These are phyloP conservation scores for Idaea biselata DNA, from an alignment of 2,888 invertebrate species.

Conservation along the genomic window DNA sequence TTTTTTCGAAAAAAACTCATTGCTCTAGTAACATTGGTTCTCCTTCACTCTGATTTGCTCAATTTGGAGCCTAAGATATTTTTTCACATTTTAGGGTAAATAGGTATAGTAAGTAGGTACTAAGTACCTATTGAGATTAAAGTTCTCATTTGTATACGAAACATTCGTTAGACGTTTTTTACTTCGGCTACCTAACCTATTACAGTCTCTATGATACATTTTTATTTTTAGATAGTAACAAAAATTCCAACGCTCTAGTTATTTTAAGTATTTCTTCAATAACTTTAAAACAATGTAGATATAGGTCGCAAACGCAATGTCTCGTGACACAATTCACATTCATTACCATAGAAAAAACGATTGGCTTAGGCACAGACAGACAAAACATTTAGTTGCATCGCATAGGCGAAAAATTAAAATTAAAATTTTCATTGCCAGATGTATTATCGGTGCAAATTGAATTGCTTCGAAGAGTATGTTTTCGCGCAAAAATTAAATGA, in stretches of 20 bases:
- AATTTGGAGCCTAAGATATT: too few relatives aligned
- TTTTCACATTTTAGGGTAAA: too few relatives aligned
- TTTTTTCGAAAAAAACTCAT: too few relatives aligned
- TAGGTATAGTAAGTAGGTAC: too few relatives aligned
- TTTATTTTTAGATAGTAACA: constrained; percentile 5
- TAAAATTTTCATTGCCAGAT: constrained; percentile 3
- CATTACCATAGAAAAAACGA: constrained; percentile 26
- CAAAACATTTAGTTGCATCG: constrained; percentile 27
- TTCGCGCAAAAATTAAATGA: neutral
- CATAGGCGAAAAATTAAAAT: neutral
- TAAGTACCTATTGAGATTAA: neutral
- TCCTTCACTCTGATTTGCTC: too few relatives aligned
- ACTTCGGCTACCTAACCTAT: neutral
- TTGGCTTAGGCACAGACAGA: constrained; percentile 30
- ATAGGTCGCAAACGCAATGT: neutral
- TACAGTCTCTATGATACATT: constrained; percentile 1
- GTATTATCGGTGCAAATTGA: neutral
- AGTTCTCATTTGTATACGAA: neutral
- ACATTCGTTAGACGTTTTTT: constrained; percentile 3
- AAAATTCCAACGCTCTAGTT: neutral
- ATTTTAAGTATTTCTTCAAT: neutral
- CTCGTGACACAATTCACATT: constrained; percentile 9
- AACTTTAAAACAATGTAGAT: neutral
- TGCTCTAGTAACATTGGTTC: too few relatives aligned
- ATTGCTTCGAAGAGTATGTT: neutral